Evolutionary conservation across 35 echinoderm and acorn worm genomes (phyloP).

Genomic region (Nesometra sesokonis): DNA sequence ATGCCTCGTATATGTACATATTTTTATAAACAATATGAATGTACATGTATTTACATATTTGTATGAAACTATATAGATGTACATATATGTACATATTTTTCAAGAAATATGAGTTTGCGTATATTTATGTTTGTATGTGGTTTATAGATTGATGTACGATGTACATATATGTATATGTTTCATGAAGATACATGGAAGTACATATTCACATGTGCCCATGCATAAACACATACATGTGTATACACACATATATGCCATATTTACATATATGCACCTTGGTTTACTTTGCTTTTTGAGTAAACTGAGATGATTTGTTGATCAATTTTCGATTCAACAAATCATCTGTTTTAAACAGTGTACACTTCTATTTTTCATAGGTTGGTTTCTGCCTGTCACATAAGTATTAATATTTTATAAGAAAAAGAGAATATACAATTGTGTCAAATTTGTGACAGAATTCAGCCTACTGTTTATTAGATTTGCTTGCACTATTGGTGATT

Average conservation of each 20-base stretch:
- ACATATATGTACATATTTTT: not conserved
- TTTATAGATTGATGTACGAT: no score
- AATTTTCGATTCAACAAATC: not conserved
- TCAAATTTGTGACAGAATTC: not conserved
- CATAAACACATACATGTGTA: not conserved
- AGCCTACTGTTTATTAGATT: not conserved
- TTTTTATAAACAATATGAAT: not conserved
- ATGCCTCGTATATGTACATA: no score
- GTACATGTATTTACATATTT: not conserved
- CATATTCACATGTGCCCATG: not conserved
- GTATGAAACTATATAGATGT: not conserved
- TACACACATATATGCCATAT: not conserved
- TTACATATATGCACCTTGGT: not conserved
- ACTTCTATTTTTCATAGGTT: not conserved
- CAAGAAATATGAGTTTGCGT: not conserved
- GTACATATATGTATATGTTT: not conserved
- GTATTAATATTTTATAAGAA: not conserved
- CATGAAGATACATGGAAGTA: not conserved
- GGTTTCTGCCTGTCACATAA: not conserved
- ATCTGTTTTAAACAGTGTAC: not conserved
- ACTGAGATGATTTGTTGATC: no score
- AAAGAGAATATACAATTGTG: constrained; percentile 1
- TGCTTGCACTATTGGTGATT: not conserved
- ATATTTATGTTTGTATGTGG: not conserved
- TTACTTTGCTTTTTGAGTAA: not conserved